Evolutionary conservation across 2,113 vertebrate species (phyloP), one percentile per base, ranked within the genome.

Genomic region (Microtus richardsoni): DNA sequence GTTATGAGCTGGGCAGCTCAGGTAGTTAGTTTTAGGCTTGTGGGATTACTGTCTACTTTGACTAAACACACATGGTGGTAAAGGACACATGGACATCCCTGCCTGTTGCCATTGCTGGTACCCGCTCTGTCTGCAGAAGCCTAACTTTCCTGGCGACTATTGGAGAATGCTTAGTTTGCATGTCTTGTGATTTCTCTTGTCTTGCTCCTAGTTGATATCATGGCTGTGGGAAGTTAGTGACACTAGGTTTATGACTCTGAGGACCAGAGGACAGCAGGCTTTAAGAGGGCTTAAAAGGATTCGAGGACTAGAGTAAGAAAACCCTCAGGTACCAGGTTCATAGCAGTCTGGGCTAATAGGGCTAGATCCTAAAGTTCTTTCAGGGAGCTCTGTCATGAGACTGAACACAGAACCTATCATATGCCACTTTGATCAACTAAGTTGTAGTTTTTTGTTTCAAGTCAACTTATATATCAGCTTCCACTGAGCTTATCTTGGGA

Each of bases 401-500:
- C 54, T 28, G 39, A 89, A 70, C 60, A 36, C 70, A 75, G 54
- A 21, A 66, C 83, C 30, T 21, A 22, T 93, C 52, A 5, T 58
- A 41, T 39, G 39, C n/a, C 33, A 30, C 44, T 22, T 78, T 39
- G 84, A 73, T 95, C 26, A 64, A 52, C 89, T 86, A 83, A 92
- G 49, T 88, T 93, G 58, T 87, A 36, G 54, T 44, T 91, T 96
- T 96, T 94, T 91, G 26, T 93, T 96, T 95, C 36, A 66, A 79
- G 77, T 78, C 36, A 95, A 14, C 64, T 94, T 78, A 58, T 77
- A 30, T 78, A 74, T 54, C 92, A 95, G 68, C 22, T 96, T 89
- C 30, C 26, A 24, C 70, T 80, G 64, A 21, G 64, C 33, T 78
- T 41, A 74, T 68, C 47, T 88, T 87, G 39, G 88, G 64, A 94